Evolutionary conservation across 2,888 invertebrate genomes (phyloP).

Genomic region (Luperina testacea): DNA sequence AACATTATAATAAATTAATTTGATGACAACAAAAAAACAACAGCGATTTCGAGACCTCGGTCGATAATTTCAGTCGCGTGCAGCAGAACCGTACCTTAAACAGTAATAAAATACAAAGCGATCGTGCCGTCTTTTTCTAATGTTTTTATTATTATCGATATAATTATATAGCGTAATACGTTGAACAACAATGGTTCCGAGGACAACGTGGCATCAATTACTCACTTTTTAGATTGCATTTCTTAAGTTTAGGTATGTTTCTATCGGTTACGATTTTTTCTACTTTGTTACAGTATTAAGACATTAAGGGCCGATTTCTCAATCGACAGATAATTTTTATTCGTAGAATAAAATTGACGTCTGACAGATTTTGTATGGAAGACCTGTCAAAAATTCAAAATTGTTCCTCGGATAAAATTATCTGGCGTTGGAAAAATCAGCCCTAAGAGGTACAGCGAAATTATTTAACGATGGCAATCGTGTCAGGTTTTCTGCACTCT

Average conservation of each 20-base stretch:
- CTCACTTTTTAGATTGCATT: conserved; percentile 15
- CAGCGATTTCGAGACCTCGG: not conserved
- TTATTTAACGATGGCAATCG: too few species aligned
- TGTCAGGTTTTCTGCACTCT: too few species aligned
- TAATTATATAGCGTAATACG: conserved; percentile 43
- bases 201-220: conserved; percentile 48
- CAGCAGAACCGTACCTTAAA: conserved; percentile 51
- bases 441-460: too few species aligned
- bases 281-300: not conserved
- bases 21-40: not conserved
- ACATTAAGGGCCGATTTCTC: not conserved
- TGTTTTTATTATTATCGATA: conserved; percentile 44
- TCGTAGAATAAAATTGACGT: too few species aligned
- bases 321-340: too few species aligned
- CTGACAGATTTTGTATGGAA: too few species aligned
- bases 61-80: conserved; percentile 34
- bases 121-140: conserved; percentile 53
- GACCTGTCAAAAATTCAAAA: too few species aligned
- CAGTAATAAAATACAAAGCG: conserved; percentile 66
- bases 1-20: too few species aligned
- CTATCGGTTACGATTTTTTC: not conserved
- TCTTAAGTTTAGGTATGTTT: not conserved
- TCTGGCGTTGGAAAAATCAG: too few species aligned
- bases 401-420: too few species aligned
- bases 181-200: conserved; percentile 64